Evolutionary conservation across 2,888 invertebrate species (phyloP).

Genomic region (Sphaeridia pumilis): DNA sequence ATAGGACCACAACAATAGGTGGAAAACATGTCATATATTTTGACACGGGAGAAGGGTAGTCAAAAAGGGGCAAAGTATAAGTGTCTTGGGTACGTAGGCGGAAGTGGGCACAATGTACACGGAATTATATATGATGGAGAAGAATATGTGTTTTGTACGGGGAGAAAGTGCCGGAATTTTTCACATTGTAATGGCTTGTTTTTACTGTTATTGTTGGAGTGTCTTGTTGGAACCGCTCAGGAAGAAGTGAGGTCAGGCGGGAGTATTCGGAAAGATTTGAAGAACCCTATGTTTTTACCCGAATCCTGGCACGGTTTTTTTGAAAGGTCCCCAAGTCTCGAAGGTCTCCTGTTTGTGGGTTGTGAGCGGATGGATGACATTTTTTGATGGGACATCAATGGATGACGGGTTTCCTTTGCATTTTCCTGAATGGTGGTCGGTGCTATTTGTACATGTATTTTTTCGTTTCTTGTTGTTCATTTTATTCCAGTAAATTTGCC

Average conservation of each 20-base stretch:
- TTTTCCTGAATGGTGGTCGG: too few species aligned
- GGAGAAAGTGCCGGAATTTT: constrained; percentile 1
- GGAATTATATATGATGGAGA: too few species aligned
- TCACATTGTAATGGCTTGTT: constrained; percentile 1
- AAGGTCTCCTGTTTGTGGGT: constrained; percentile 16
- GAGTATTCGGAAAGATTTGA: too few species aligned
- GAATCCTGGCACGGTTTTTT: too few species aligned
- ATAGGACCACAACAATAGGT: too few species aligned
- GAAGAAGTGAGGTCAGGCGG: too few species aligned
- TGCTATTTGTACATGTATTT: too few species aligned
- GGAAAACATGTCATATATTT: constrained; percentile 14
- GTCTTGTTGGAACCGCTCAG: too few species aligned
- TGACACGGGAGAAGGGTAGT: constrained; percentile 14
- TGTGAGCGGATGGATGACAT: constrained; percentile 34
- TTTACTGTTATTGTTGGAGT: constrained; percentile 1
- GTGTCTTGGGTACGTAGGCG: background rate
- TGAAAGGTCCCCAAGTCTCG: too few species aligned
- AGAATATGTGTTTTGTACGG: too few species aligned
- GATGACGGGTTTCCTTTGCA: constrained; percentile 16
- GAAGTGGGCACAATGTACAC: too few species aligned
- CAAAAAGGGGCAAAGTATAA: constrained; percentile 8
- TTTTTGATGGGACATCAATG: constrained; percentile 36
- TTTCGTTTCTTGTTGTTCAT: background rate
- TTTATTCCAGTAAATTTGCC: constrained; percentile 28
- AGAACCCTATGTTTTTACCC: too few species aligned